Base-by-base conservation (phyloP, 1,140 invertebrate genomes). In the Danaus plexippus region DNA sequence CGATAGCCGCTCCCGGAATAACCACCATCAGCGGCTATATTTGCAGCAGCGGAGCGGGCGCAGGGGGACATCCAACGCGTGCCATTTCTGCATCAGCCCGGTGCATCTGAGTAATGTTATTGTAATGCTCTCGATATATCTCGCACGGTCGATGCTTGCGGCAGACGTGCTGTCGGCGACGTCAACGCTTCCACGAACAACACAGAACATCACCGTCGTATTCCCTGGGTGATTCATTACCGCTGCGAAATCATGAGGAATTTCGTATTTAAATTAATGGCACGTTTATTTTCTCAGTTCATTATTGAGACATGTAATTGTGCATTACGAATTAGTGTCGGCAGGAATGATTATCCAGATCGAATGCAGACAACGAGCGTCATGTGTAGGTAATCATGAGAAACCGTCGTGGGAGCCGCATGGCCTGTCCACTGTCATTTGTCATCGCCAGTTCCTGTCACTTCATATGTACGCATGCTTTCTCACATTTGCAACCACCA, bases 51-150 rank as follows among this genome's bases (percentile, higher is more conserved):
- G 67, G 63, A 61, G 71, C 69, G 80, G 73, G 74, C 68, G 74
- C 68, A 67, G 75, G 73, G 73, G 70, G 67, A 51, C 59, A 66
- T 32, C 55, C 72, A 71, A 62, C 74, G 80, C 78, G 80, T 83
- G 80, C 79, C 80, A 82, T 83, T 84, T 86, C 77, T 84, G 79
- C 79, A 82, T 67, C 78, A 82, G 77, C 74, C 79, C 77, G 75
- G 76, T 83, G 83, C 80, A 84, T 86, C 80, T 84, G 83, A 86
- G 83, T 86, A 86, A 86, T 86, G 78, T 71, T 80, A 84, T 86
- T 86, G 80, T 83, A 84, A 86, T 84, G 78, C 73, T 78, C 80
- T 81, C 74, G 71, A 81, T 86, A 81, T 84, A 84, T 74, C 71
- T 67, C 70, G 68, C 71, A 68, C 71, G 66, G 66, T 71, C 67